Evolutionary conservation across 2,113 vertebrate genomes (phyloP).

Genomic region (Helogale parvula): DNA sequence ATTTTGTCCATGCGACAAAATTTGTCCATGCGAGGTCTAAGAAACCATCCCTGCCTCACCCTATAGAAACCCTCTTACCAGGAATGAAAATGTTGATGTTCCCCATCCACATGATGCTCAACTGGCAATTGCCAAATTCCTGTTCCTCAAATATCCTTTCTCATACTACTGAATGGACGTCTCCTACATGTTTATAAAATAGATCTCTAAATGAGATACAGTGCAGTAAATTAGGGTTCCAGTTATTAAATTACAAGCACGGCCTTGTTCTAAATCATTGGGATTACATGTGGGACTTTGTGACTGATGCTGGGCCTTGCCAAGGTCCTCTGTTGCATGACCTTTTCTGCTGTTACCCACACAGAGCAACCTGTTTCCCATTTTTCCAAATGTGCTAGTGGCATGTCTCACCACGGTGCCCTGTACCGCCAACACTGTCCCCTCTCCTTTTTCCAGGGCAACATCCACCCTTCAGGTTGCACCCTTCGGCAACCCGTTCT

Average conservation of each 20-base stretch:
- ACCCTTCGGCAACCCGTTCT: not conserved
- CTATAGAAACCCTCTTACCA: not conserved
- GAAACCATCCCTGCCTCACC: not conserved
- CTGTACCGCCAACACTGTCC: not conserved
- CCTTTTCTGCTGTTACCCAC: not conserved
- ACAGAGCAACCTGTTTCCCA: not conserved
- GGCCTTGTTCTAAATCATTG: not conserved
- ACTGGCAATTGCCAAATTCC: not conserved
- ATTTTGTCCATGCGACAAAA: not conserved
- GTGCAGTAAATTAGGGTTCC: not conserved
- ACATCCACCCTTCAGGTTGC: not conserved
- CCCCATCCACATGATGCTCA: not conserved
- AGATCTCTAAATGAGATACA: not conserved
- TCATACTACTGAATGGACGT: not conserved
- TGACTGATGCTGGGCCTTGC: not conserved
- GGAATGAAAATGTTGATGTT: not conserved
- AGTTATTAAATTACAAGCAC: not conserved
- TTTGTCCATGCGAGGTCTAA: not conserved
- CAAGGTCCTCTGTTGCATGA: not conserved
- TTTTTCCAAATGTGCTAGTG: not conserved
- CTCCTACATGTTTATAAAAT: not conserved
- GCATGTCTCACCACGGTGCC: not conserved
- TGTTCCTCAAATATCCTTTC: not conserved
- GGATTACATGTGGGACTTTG: not conserved
- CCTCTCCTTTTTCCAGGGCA: not conserved